Percentiles rank a stretch among this genome's conserved stretches.
Evolutionary conservation across 2,113 vertebrate genomes (phyloP).

Genomic region (Sinocyclocheilus anophthalmus): DNA sequence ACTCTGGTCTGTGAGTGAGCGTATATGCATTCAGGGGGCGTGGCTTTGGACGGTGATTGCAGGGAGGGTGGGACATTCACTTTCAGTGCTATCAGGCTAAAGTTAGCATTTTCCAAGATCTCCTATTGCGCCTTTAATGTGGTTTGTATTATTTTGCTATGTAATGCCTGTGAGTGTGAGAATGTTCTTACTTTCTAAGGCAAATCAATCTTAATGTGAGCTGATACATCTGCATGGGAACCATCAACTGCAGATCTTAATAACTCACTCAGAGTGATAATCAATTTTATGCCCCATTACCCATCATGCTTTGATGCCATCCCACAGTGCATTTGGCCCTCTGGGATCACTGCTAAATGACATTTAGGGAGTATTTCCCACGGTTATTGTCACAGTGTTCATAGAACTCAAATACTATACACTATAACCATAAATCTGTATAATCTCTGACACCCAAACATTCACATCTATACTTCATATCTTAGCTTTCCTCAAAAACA

Average conservation of each 20-base stretch:
- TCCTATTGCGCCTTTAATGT: too few relatives aligned
- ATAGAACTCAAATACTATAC: background rate
- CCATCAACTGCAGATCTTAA: constrained; percentile 16
- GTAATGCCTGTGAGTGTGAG: background rate
- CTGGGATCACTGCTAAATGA: background rate
- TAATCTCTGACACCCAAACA: too few relatives aligned
- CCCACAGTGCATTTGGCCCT: constrained; percentile 6
- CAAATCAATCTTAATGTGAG: background rate
- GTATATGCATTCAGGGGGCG: too few relatives aligned
- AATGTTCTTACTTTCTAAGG: background rate
- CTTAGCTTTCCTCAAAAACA: too few relatives aligned
- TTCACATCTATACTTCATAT: too few relatives aligned
- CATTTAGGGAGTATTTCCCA: constrained; percentile 30
- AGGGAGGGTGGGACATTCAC: too few relatives aligned
- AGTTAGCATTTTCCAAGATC: too few relatives aligned
- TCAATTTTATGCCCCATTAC: constrained; percentile 45
- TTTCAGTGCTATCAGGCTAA: too few relatives aligned
- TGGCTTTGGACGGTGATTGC: too few relatives aligned
- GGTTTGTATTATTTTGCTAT: background rate
- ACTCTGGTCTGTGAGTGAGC: too few relatives aligned
- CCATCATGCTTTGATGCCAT: constrained; percentile 35
- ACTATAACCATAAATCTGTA: background rate
- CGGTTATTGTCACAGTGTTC: background rate
- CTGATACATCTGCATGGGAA: constrained; percentile 12
- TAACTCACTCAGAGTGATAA: constrained; percentile 36